Evolutionary conservation across 1,140 invertebrate species (phyloP), one percentile per base, ranked within the genome.

Genomic region (Leucophenga varia): DNA sequence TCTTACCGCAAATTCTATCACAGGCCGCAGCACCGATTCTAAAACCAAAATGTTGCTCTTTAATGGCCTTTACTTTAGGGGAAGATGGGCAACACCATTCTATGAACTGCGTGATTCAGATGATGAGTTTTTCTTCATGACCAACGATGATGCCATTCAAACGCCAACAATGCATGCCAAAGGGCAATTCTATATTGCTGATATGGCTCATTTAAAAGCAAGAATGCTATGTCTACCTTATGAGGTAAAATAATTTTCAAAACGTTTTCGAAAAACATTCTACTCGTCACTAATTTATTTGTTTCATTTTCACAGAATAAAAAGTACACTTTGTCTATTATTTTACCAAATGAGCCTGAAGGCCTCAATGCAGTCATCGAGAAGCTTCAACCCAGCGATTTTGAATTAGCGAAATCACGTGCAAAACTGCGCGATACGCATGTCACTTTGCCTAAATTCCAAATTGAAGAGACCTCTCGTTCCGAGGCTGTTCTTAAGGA

Each of bases 1-100:
- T 0, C 20, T 75, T 19, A 75, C 72, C 53, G 73, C 70, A 43
- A 75, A 73, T 39, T 73, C 73, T 3, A 70, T 75, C 4, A 70
- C 67, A 0, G 72, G 72, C 5, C 59, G 64, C 3, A 45, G 59
- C 3, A 28, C 30, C 3, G 57, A 49, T 18, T 61, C 55, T 34
- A 65, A 59, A 35, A 74, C 78, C n/a, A 75, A 75, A 44, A 83
- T 84, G 82, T 75, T 84, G 34, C 75, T 83, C 8, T 85, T 85
- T 75, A 85, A 85, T 53, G 83, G 81, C 0, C 78, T 84, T 39
- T 84, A 83, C 61, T 85, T 80, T 74, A 77, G 79, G 7, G 82
- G 82, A 2, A 61, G 55, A 17, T 75, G 72, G 72, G 54, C 59
- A 0, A 55, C 52, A 12, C 57, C 61, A 1, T 75, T 75, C 50